Base-by-base conservation (phyloP, 2,113 vertebrate genomes). In the Megaleporinus macrocephalus region DNA sequence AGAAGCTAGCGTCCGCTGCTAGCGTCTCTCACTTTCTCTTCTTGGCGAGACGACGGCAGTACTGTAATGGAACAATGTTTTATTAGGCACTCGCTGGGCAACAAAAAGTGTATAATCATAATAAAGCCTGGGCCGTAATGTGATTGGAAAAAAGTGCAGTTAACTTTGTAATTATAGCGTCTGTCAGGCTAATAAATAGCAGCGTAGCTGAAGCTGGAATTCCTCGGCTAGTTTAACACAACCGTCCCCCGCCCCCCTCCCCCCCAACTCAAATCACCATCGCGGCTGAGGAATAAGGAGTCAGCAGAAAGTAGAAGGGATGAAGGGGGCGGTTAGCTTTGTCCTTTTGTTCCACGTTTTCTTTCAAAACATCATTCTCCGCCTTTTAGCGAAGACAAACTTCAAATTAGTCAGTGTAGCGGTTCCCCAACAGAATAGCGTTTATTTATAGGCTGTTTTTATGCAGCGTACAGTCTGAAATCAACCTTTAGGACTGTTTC, bases 81-180 rank as follows among this genome's bases (percentile, higher is more conserved):
- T 91, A 91, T 91, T 85, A 88, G 75, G 84, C 41, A 73, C 88
- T 90, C 87, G 75, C 80, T 81, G 78, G 36, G 87, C 90, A 91
- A 91, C 88, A 61, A 90, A 86, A 88, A 89, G 86, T 82, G 79
- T 83, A 70, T 87, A 92, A 92, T 79, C 79, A 85, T 88, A 89
- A 90, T 91, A 91, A 93, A 86, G 87, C 79, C 66, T 22, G 80
- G 86, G 78, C 75, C 51, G 71, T 92, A 88, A 92, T 90, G 88
- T 90, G 89, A 90, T 91, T 90, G 90, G 86, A 90, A 86, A 81
- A 85, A 79, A 80, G 47, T 82, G 81, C 87, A 86, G 84, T 91
- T 88, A 90, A 86, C 84, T 89, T 91, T 90, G 90, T 92, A 93
- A 94, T 93, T 92, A 92, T 83, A 86, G 89, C 89, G 72, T 82